Conservation (phyloP, 2,797 vertebrate genomes). For the Meriones psammophilus region DNA sequence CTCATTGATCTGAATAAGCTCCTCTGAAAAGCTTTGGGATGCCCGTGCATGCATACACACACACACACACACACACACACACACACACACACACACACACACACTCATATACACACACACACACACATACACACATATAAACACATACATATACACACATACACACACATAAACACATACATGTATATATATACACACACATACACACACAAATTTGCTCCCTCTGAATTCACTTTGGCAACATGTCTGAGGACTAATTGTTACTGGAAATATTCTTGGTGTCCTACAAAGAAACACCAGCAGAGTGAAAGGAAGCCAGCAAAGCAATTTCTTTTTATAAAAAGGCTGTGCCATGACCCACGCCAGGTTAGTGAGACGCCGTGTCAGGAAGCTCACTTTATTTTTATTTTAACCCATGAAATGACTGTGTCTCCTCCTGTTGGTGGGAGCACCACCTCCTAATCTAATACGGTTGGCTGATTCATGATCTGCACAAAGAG, state of each 20-base stretch:
- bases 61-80: no score
- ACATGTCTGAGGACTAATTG: neutral
- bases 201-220: neutral
- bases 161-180: neutral
- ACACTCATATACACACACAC: no score
- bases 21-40: neutral
- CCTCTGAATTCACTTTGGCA: slow-evolving; percentile 3
- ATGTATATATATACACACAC: no score
- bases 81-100: neutral
- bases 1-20: neutral
- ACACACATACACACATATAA: neutral
- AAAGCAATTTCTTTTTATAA: no score
- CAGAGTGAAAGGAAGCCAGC: neutral
- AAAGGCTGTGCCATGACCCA: neutral
- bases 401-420: neutral
- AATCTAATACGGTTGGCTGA: neutral
- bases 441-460: no score
- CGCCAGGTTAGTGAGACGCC: neutral
- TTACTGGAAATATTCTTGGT: neutral
- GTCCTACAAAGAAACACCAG: neutral
- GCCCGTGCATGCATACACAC: no score
- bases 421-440: neutral
- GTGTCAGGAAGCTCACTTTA: neutral
- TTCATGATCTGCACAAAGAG: neutral
- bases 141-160: neutral